Percentiles rank a stretch among this genome's conserved stretches.
Evolutionary conservation across 1,140 invertebrate genomes (phyloP).

Genomic region (Chymomyza costata): DNA sequence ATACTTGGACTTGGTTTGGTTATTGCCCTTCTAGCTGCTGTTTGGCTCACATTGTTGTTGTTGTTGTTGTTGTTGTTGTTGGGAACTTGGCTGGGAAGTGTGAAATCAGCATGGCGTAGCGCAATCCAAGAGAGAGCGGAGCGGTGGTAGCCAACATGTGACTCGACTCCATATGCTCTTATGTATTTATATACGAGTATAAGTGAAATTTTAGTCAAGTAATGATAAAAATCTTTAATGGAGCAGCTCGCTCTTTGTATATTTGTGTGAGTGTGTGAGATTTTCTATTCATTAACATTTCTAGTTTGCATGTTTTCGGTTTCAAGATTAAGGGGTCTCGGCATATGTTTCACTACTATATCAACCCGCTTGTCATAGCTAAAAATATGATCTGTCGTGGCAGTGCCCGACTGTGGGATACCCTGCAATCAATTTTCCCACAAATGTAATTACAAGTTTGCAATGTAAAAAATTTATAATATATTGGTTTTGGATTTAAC

Average conservation of each 20-base stretch:
- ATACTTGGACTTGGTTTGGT: constrained; percentile 22
- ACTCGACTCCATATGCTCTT: no score
- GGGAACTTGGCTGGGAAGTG: constrained; percentile 38
- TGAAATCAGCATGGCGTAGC: constrained; percentile 40
- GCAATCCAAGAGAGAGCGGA: constrained; percentile 19
- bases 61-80: no score
- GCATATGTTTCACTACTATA: no score
- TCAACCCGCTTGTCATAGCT: no score
- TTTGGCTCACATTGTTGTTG: no score
- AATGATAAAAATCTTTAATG: constrained; percentile 44
- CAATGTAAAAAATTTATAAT: no score
- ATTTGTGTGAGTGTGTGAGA: constrained; percentile 19
- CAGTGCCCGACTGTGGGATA: no score
- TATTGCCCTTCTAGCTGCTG: constrained; percentile 37
- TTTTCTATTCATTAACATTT: constrained; percentile 67
- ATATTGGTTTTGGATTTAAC: no score
- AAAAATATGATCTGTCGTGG: no score
- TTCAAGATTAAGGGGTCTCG: constrained; percentile 46
- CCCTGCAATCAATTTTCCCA: no score
- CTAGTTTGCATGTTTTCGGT: constrained; percentile 41
- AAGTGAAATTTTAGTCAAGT: constrained; percentile 54
- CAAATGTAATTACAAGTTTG: no score
- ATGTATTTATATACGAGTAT: constrained; percentile 32
- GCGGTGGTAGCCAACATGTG: constrained; percentile 14
- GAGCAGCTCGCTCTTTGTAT: constrained; percentile 21